Evolutionary conservation across 2,888 invertebrate genomes (phyloP), one percentile per base, ranked within the genome.

Genomic region (Calliphora vomitoria): DNA sequence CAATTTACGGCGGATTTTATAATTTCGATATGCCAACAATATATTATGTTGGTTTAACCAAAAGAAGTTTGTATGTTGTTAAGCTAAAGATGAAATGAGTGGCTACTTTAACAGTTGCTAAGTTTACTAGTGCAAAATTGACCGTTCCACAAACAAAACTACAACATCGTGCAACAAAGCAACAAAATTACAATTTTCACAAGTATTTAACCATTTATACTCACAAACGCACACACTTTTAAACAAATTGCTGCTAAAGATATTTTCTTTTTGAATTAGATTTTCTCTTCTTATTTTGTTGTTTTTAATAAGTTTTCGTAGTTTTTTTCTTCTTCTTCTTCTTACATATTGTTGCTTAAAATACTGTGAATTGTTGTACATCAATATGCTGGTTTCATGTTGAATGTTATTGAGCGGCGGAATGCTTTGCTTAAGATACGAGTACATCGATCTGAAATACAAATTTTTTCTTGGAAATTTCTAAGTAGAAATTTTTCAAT

Each of bases 371-470:
- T 79, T 35, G 18, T 35, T 50, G 3, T 18, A 55, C 82, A 74
- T 82, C 53, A 82, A 69, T 25, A 25, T 79, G 76, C 25, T 74
- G 38, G 31, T 3, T 72, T 35, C 50, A 53, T 81, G 66, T 31
- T 71, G 31, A 47, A 76, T 20, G 20, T 60, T 82, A 60, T 35
- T 55, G 35, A 55, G 78, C 82, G 86, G 86, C 68, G 74, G 86
- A 82, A 86, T 86, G 86, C 74, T 74, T 86, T 86, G 53, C 20
- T 60, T 60, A n/a, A 41, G 86, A 82, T 86, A 82, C 82, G 4
- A 41, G 4, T 31, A 31, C 60, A 68, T 69, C 25, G 75, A 75
- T 78, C 64, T 76, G 10, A 78, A 69, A 78, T 20, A 58, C 53
- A 86, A 79, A 74, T 82, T 68, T 82, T 82, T 82, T 60, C 53